These are phyloP conservation scores for Scyliorhinus canicula DNA, from an alignment of 2,797 vertebrate genomes.

Conservation along the genomic window DNA sequence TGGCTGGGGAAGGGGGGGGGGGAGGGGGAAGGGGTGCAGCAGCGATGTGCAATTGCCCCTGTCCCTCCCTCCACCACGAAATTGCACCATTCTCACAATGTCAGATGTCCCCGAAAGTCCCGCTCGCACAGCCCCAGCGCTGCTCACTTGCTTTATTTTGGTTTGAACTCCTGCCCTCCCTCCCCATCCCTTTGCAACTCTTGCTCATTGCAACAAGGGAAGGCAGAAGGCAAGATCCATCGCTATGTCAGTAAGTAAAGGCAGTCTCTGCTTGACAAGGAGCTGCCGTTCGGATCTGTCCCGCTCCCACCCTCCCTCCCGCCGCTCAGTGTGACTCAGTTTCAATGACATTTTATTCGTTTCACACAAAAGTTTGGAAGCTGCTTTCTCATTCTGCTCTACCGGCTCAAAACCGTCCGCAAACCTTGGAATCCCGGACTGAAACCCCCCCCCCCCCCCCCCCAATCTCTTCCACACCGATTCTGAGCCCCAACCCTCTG, in stretches of 20 bases:
- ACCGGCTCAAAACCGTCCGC: background rate
- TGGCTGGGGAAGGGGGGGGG: slow-evolving; percentile 50
- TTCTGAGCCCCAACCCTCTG: background rate
- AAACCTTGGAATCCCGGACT: background rate
- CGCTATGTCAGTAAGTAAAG: no score
- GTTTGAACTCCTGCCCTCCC: background rate
- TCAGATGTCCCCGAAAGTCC: slow-evolving; percentile 9
- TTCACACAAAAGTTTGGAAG: background rate
- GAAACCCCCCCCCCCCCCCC: no score
- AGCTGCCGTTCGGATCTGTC: background rate
- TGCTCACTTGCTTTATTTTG: background rate
- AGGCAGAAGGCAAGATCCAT: background rate
- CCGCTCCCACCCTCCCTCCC: no score
- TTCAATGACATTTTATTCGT: background rate
- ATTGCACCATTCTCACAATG: slow-evolving; percentile 16
- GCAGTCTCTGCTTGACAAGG: no score
- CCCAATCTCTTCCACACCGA: no score
- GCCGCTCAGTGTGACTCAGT: no score
- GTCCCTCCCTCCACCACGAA: slow-evolving; percentile 49
- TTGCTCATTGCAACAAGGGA: background rate
- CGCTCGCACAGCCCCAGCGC: background rate
- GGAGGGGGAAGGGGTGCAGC: slow-evolving; percentile 37
- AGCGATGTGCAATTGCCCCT: slow-evolving; percentile 61
- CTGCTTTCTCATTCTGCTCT: background rate
- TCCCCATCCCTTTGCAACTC: slow-evolving; percentile 24